Conservation (phyloP, 2,888 invertebrate species). For the Ferdinandea cuprea region DNA sequence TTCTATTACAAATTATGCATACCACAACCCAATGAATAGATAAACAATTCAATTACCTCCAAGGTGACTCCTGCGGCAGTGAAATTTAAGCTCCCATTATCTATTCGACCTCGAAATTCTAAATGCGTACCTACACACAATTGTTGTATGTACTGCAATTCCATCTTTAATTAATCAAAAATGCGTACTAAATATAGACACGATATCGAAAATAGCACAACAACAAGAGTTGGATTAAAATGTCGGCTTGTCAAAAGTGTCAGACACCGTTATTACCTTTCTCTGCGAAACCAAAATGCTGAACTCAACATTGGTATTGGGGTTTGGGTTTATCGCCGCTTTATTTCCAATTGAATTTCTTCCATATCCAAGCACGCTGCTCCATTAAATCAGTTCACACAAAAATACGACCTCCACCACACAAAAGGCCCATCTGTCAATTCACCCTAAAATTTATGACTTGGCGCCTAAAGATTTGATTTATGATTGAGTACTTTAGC, state of each 20-base stretch:
- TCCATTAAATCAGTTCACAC: not conserved
- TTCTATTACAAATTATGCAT: no score
- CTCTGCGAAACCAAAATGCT: slow-evolving; percentile 18
- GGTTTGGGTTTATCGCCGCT: slow-evolving; percentile 20
- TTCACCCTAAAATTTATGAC: slow-evolving; percentile 48
- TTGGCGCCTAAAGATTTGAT: slow-evolving; percentile 43
- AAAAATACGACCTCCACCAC: not conserved
- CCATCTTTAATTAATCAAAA: slow-evolving; percentile 1
- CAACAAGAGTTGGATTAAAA: not conserved
- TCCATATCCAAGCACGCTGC: not conserved
- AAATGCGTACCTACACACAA: no score
- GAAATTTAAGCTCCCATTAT: no score
- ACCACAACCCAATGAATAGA: no score
- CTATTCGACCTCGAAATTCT: no score
- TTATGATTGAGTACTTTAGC: slow-evolving; percentile 31
- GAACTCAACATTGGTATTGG: slow-evolving; percentile 37
- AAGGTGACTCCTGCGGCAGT: no score
- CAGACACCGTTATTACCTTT: slow-evolving; percentile 18
- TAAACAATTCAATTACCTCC: no score
- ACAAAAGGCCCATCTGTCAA: slow-evolving; percentile 48
- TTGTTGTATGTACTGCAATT: not conserved
- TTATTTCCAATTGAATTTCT: not conserved
- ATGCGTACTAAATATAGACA: slow-evolving; percentile 22
- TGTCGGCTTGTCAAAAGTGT: slow-evolving; percentile 30
- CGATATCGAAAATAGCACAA: not conserved